Conservation (phyloP, 1,140 invertebrate species). For the Drosophila bipectinata region DNA sequence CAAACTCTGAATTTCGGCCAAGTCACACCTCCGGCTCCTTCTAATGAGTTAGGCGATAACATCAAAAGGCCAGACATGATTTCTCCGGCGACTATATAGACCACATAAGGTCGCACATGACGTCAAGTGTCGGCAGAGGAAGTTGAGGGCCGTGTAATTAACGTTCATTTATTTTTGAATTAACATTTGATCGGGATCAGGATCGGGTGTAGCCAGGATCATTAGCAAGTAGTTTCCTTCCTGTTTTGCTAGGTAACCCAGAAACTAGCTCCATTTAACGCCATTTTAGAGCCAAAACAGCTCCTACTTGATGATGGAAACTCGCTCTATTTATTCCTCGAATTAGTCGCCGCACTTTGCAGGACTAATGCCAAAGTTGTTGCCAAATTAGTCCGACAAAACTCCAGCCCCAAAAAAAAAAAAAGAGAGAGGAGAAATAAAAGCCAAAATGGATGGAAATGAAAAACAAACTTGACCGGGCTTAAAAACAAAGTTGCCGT, state of each 20-base stretch:
- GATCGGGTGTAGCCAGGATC: slow-evolving; percentile 28
- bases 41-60: slow-evolving; percentile 73
- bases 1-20: slow-evolving; percentile 42
- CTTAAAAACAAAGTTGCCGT: slow-evolving; percentile 71
- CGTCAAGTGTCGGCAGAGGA: slow-evolving; percentile 9
- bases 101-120: slow-evolving; percentile 30
- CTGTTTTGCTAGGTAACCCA: not conserved
- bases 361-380: slow-evolving; percentile 67
- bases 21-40: slow-evolving; percentile 47
- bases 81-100: slow-evolving; percentile 48
- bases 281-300: slow-evolving; percentile 28
- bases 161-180: slow-evolving; percentile 81
- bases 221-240: slow-evolving; percentile 30
- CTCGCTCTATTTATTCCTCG: not conserved
- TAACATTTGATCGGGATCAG: slow-evolving; percentile 70
- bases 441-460: not conserved
- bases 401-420: not conserved
- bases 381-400: not conserved
- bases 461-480: slow-evolving; percentile 57
- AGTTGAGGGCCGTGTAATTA: slow-evolving; percentile 70
- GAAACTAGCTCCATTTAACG: slow-evolving; percentile 27
- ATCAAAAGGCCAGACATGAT: slow-evolving; percentile 83
- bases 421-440: slow-evolving; percentile 6
- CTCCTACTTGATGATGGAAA: not conserved
- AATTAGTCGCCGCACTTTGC: slow-evolving; percentile 14